Evolutionary conservation across 2,113 vertebrate genomes (phyloP).

Genomic region (Puntigrus tetrazona): DNA sequence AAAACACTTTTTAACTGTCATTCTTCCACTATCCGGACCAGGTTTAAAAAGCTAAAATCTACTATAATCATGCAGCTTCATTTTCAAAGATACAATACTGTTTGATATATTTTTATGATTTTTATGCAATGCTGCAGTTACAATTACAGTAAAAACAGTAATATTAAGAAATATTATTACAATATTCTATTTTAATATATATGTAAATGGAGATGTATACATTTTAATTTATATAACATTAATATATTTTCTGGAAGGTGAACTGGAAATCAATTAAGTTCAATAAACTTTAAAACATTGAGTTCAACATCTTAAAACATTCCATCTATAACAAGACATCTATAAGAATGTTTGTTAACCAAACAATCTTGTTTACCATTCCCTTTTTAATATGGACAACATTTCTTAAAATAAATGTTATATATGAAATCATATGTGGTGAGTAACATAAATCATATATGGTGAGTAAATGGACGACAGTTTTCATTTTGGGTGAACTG

Average conservation of each 20-base stretch:
- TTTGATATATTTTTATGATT: neutral
- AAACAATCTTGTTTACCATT: neutral
- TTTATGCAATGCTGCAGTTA: no score
- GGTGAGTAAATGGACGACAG: neutral
- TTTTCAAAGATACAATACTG: neutral
- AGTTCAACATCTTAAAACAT: neutral
- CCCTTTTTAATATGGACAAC: neutral
- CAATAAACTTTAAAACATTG: neutral
- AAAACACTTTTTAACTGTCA: neutral
- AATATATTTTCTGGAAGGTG: neutral
- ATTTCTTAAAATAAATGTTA: no score
- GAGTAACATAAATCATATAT: no score
- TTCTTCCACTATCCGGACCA: no score
- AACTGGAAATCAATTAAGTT: neutral
- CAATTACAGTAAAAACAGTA: no score
- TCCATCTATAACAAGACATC: no score
- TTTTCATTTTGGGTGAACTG: neutral
- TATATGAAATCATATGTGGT: no score
- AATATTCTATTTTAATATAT: neutral
- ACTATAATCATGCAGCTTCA: neutral
- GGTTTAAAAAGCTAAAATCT: neutral
- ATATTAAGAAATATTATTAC: no score
- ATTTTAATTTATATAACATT: no score
- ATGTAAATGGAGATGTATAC: no score
- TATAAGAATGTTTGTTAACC: neutral